A percentile compares a stretch with the other conserved stretches of the same genome.
Conservation (phyloP, 2,888 invertebrate genomes). For the Macroteleia sp. region DNA sequence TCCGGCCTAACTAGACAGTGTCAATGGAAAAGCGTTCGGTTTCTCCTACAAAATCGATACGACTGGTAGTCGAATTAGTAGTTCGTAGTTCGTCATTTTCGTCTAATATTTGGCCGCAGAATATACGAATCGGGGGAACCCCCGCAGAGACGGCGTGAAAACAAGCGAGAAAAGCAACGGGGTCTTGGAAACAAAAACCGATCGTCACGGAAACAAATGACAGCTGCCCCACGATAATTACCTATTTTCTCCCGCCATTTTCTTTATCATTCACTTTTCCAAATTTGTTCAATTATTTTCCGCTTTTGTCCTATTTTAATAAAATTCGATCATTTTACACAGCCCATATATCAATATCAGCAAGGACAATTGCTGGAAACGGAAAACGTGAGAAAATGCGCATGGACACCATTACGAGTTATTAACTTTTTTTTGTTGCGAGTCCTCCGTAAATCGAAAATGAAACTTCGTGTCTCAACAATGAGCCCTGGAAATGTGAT, state of each 20-base stretch:
- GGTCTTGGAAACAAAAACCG: too few species aligned
- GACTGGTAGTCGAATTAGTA: constrained; percentile 76
- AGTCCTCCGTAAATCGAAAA: constrained; percentile 31
- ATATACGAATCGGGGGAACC: constrained; percentile 70
- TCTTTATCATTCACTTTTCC: constrained; percentile 1
- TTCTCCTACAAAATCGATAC: constrained; percentile 23
- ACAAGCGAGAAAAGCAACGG: too few species aligned
- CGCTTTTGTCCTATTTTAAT: constrained; percentile 17
- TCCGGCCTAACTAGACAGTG: neutral
- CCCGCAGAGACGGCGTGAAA: too few species aligned
- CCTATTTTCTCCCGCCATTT: constrained; percentile 67
- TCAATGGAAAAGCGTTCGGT: constrained; percentile 12
- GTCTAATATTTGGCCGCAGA: constrained; percentile 74
- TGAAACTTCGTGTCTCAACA: constrained; percentile 21
- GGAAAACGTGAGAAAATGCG: constrained; percentile 53
- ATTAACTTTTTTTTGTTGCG: constrained; percentile 36
- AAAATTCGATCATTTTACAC: constrained; percentile 24
- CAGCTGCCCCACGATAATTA: constrained; percentile 79
- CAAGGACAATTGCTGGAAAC: constrained; percentile 8
- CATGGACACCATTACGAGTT: constrained; percentile 33
- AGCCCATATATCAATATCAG: constrained; percentile 45
- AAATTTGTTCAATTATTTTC: constrained; percentile 29
- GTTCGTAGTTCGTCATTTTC: constrained; percentile 78
- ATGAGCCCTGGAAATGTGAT: constrained; percentile 28
- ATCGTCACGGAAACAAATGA: too few species aligned